phyloP scores from a whole-genome alignment of 2,797 vertebrate species.

The Moxostoma hubbsi region DNA sequence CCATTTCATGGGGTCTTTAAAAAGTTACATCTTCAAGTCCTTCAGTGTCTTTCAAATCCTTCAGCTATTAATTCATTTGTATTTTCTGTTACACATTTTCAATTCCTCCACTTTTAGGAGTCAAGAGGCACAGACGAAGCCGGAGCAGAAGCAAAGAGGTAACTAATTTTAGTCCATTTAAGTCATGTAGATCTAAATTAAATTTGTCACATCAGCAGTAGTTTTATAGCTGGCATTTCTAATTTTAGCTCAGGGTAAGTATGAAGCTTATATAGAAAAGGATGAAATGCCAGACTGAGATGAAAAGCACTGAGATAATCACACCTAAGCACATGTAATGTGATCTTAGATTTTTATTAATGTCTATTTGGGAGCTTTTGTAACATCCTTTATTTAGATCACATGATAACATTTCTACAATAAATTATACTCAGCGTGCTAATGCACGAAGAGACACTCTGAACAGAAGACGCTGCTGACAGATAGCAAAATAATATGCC shows the following conservation, averaged over 20 bases:
- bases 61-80: neutral
- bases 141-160: constrained; percentile 99
- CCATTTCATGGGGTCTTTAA: no score
- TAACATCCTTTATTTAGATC: constrained; percentile 95
- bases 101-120: constrained; percentile 74
- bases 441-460: constrained; percentile 99
- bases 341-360: constrained; percentile 50
- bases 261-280: constrained; percentile 68
- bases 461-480: constrained; percentile 99
- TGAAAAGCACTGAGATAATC: constrained; percentile 62
- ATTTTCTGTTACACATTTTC: constrained; percentile 23
- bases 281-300: constrained; percentile 73
- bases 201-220: constrained; percentile 60
- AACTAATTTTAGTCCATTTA: constrained; percentile 87
- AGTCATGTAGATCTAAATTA: constrained; percentile 65
- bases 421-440: constrained; percentile 99
- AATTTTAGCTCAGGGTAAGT: constrained; percentile 89
- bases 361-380: constrained; percentile 78
- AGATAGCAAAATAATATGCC: constrained; percentile 99
- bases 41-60: neutral
- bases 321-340: constrained; percentile 61
- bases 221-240: constrained; percentile 61
- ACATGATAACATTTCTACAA: constrained; percentile 99
- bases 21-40: neutral
- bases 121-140: constrained; percentile 91